Evolutionary conservation across 2,113 vertebrate genomes (phyloP).

Genomic region (Cromileptes altivelis): DNA sequence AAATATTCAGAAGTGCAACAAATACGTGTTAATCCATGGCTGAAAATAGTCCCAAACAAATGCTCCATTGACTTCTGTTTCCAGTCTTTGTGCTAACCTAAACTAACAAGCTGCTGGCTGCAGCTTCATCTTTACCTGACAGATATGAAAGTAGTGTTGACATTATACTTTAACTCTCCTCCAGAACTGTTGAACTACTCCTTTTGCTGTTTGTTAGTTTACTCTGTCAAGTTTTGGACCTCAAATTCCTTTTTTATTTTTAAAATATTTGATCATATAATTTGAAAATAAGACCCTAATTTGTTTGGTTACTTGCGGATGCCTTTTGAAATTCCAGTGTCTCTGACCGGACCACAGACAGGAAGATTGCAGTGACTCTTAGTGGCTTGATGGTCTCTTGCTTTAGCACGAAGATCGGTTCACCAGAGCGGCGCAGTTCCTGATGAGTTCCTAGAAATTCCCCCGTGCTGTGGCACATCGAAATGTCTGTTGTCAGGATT

Average conservation of each 20-base stretch:
- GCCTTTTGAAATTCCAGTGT: neutral
- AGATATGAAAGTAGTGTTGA: neutral
- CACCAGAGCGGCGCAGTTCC: neutral
- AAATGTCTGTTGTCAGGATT: neutral
- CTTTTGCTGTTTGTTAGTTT: neutral
- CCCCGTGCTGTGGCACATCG: neutral
- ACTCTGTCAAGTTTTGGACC: neutral
- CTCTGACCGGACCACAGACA: slow-evolving; percentile 1
- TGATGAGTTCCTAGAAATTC: slow-evolving; percentile 30
- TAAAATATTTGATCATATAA: no score
- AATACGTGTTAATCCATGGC: neutral
- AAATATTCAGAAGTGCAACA: neutral
- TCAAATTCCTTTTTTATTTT: neutral
- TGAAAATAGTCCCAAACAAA: no score
- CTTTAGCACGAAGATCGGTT: neutral
- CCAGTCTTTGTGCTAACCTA: no score
- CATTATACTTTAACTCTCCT: neutral
- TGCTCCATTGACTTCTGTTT: no score
- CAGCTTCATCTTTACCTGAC: no score
- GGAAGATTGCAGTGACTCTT: slow-evolving; percentile 3
- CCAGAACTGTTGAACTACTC: neutral
- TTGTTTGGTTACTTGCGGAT: neutral
- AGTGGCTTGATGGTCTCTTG: slow-evolving; percentile 24
- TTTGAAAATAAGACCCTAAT: neutral
- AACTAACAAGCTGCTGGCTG: no score